Base-by-base conservation (phyloP, 2,888 invertebrate species). In the Melangyna quadrimaculata region DNA sequence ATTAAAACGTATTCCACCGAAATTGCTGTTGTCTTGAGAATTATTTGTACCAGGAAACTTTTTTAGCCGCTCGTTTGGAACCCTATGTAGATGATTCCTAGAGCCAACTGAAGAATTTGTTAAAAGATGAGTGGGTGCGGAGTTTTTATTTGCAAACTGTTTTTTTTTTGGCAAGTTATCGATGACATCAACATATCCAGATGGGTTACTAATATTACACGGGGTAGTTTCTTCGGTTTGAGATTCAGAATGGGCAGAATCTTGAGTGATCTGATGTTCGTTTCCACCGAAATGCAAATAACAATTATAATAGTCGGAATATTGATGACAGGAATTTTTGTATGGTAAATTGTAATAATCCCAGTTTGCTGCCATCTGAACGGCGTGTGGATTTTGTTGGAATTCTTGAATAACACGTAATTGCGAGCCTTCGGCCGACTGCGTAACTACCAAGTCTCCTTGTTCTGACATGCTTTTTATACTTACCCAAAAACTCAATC, bases 1-100 rank as follows among this genome's bases (percentile, higher is more conserved):
- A 90, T 93, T 93, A 87, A 94, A 94, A 63, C 94, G 92, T 84
- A 94, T 93, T 57, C 93, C 93, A 59, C 93, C 93, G 87, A 93
- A 93, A 77, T 80, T n/a, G 8, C 91, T 91, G 40, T 87, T 88
- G 88, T 3, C 86, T 32, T 74, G 78, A 3, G 17, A 27, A 22
- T 83, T 65, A 55, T 69, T 80, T 55, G 63, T 24, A 12, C 51
- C 24, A 1, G 63, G 37, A 43, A 71, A 78, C n/a, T 75, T 72
- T 43, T 80, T 80, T 32, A 77, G 67, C 12, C 19, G 61, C 0
- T 84, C 84, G 10, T 84, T 75, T 6, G 59, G 19, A 57, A 74
- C 70, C 10, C 9, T n/a, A 6, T 45, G 17, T 10, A 17, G n/a
- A 32, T 43, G 63, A 10, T 70, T 71, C 27, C 73, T 78, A 6